These are phyloP conservation scores for Muricea muricata DNA, from an alignment of 92 coral and sea anemone genomes.

Conservation along the genomic window DNA sequence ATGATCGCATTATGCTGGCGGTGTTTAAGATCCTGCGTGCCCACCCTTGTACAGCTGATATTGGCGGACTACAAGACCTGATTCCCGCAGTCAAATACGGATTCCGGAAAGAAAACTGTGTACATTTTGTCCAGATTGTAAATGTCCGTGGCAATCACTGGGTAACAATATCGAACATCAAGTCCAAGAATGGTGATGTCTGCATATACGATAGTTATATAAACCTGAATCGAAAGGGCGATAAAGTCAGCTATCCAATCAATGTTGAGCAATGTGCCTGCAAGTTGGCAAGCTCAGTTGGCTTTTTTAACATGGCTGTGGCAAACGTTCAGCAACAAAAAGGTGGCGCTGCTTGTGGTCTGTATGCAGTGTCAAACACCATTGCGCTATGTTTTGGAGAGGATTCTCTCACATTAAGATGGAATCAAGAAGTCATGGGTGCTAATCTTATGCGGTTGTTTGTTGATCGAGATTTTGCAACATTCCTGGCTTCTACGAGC, in stretches of 20 bases:
- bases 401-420: slow-evolving; percentile 25
- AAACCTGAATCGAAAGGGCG: not conserved
- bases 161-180: slow-evolving; percentile 53
- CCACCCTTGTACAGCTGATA: slow-evolving; percentile 24
- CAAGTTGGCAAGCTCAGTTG: slow-evolving; percentile 16
- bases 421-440: slow-evolving; percentile 54
- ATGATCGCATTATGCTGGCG: not conserved
- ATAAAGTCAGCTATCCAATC: slow-evolving; percentile 60
- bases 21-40: slow-evolving; percentile 45
- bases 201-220: slow-evolving; percentile 54
- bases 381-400: slow-evolving; percentile 18
- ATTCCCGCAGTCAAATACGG: slow-evolving; percentile 54
- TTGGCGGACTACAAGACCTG: slow-evolving; percentile 61
- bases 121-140: not conserved
- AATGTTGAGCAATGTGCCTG: slow-evolving; percentile 58
- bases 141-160: slow-evolving; percentile 56
- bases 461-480: slow-evolving; percentile 16
- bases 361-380: not conserved
- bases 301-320: not conserved
- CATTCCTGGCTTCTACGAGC: not conserved
- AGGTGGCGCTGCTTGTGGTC: slow-evolving; percentile 28
- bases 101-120: not conserved
- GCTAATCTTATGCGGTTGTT: slow-evolving; percentile 8
- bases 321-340: slow-evolving; percentile 19
- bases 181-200: not conserved